A percentile compares a stretch with the other conserved stretches of the same genome.
phyloP scores from a whole-genome alignment of 2,888 invertebrate species.

The Conomelus anceps region DNA sequence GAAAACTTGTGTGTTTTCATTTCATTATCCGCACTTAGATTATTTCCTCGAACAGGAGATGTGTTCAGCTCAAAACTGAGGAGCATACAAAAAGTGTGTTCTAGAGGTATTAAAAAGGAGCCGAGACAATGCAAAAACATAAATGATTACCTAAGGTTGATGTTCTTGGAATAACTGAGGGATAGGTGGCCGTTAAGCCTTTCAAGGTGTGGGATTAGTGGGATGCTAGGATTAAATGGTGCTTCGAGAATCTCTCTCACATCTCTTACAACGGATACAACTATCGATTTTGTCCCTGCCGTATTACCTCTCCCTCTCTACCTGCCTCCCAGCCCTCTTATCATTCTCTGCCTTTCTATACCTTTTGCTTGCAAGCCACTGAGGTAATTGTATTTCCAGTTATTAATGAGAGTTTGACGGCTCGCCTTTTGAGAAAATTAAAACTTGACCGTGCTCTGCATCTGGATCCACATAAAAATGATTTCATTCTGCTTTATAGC shows the following conservation, averaged over 20 bases:
- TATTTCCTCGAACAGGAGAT: background rate
- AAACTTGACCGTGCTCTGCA: background rate
- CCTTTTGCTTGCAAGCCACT: too few species aligned
- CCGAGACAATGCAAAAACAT: background rate
- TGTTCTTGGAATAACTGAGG: background rate
- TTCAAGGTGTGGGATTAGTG: background rate
- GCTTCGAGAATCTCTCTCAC: background rate
- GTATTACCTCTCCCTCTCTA: background rate
- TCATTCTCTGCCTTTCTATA: background rate
- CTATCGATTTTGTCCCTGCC: background rate
- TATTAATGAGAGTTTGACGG: background rate
- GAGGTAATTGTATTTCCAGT: background rate
- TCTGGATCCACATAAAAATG: background rate
- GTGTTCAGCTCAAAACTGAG: background rate
- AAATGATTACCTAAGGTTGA: background rate
- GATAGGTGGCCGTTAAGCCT: background rate
- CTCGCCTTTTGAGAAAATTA: background rate
- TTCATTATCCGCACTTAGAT: too few species aligned
- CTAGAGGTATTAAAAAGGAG: background rate
- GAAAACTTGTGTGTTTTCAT: too few species aligned
- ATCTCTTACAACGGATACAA: background rate
- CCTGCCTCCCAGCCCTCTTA: background rate
- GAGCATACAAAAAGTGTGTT: background rate
- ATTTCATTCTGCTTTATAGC: background rate
- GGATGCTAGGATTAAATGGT: background rate